Percentiles rank a stretch among this genome's conserved stretches.
Evolutionary conservation across 2,113 vertebrate species (phyloP).

Genomic region (Siphamia tubifer): DNA sequence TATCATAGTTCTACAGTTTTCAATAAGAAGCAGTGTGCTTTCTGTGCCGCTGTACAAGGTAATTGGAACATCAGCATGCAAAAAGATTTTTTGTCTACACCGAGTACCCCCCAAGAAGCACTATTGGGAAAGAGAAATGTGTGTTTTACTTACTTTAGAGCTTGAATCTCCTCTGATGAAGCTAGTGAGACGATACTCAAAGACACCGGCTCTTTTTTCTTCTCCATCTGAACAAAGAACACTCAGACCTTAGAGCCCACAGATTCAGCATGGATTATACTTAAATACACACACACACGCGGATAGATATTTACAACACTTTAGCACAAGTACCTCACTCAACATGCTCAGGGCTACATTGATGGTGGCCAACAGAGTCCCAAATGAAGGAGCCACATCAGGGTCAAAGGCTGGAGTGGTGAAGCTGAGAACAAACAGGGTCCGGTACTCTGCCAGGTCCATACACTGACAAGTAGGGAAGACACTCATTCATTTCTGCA

Average conservation of each 20-base stretch:
- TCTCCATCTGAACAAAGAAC: conserved; percentile 84
- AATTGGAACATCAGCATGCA: too few relatives aligned
- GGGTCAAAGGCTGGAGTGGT: conserved; percentile 95
- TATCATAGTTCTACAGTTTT: too few relatives aligned
- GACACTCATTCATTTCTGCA: background rate
- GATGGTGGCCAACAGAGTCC: conserved; percentile 93
- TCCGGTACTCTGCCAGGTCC: conserved; percentile 92
- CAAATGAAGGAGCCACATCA: conserved; percentile 94
- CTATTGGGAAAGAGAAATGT: background rate
- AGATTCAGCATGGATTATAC: background rate
- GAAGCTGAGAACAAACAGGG: conserved; percentile 94
- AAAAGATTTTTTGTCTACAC: too few relatives aligned
- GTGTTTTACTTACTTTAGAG: conserved; percentile 90
- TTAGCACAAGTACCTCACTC: conserved; percentile 83
- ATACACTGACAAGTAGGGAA: conserved; percentile 81
- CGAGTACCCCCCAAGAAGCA: too few relatives aligned
- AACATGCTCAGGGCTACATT: conserved; percentile 94
- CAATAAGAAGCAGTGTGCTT: too few relatives aligned
- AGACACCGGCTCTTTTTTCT: conserved; percentile 91
- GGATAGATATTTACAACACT: too few relatives aligned
- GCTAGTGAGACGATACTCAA: conserved; percentile 81
- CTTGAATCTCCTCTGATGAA: conserved; percentile 89
- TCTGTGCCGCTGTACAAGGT: too few relatives aligned
- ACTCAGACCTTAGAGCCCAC: background rate
- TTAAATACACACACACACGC: accelerated